Conservation (phyloP, 2,113 vertebrate species). For the Amphilophus citrinellus region DNA sequence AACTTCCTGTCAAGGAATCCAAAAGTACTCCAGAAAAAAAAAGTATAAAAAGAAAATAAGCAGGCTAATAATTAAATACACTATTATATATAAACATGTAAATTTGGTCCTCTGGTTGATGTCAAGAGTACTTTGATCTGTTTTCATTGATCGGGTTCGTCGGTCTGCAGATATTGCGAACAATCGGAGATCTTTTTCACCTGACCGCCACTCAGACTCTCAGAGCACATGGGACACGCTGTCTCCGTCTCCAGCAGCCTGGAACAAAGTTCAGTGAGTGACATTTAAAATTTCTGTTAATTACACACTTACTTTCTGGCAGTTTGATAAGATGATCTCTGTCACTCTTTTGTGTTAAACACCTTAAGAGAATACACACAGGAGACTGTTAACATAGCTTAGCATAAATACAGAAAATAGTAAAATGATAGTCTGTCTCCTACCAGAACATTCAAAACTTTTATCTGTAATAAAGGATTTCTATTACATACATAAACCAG, state of each 20-base stretch:
- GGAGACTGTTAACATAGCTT: neutral
- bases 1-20: too few species aligned
- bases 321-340: neutral
- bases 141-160: slow-evolving; percentile 74
- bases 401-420: neutral
- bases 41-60: neutral
- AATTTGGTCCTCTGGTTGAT: neutral
- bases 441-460: fast-evolving
- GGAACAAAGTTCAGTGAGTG: slow-evolving; percentile 30
- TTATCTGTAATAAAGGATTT: neutral
- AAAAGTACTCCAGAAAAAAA: too few species aligned
- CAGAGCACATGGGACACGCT: slow-evolving; percentile 94
- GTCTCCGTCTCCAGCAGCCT: slow-evolving; percentile 90
- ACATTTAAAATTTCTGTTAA: neutral
- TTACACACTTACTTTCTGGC: neutral
- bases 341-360: fast-evolving
- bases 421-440: neutral
- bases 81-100: neutral
- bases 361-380: neutral
- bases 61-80: neutral
- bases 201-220: slow-evolving; percentile 80
- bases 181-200: slow-evolving; percentile 87
- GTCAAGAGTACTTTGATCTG: neutral
- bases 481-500: neutral
- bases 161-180: slow-evolving; percentile 82